Base-by-base conservation (phyloP, 2,888 invertebrate genomes). In the Dinocampus coccinellae region DNA sequence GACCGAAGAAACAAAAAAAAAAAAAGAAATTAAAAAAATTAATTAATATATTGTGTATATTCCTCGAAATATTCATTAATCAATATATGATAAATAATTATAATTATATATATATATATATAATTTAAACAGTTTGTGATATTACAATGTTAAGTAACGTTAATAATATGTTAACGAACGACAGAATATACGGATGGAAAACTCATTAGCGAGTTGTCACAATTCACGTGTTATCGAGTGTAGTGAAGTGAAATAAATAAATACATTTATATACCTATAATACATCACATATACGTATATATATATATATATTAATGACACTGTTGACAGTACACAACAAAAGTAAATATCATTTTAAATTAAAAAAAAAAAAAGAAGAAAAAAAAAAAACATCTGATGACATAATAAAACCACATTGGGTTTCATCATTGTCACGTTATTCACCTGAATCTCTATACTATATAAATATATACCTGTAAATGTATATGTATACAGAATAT, bases 261-360 rank as follows among this genome's bases (percentile, higher is more conserved):
- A 24, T 64, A 34, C 33, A 33, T 34, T 11, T 26, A 55, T 11
- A 24, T 11, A 24, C 26, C 11, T 20, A 7, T 55, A 55, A n/a
- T n/a, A n/a, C n/a, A n/a, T n/a, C n/a, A n/a, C n/a, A n/a, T n/a
- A n/a, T n/a, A n/a, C n/a, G n/a, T n/a, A 6, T 47, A 47, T 16
- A 13, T 6, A 47, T 3, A 47, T 47, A 47, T 47, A 47, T 47
- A 47, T 4, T 29, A 29, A 29, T 29, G 7, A 29, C 29, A 29
- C 29, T 4, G 7, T 33, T n/a, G 64, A 61, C 34, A 11, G 3
- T 47, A 29, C 36, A 34, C 11, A 20, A 33, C 26, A 63, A 67
- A 72, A 67, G 74, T 73, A 73, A 71, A 73, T 55, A 22, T 55
- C 6, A 22, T 24, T 73, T 73, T 66, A 69, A 75, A 71, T 73